Base-by-base conservation (phyloP, 1,140 invertebrate species). In the Penaeus chinensis region DNA sequence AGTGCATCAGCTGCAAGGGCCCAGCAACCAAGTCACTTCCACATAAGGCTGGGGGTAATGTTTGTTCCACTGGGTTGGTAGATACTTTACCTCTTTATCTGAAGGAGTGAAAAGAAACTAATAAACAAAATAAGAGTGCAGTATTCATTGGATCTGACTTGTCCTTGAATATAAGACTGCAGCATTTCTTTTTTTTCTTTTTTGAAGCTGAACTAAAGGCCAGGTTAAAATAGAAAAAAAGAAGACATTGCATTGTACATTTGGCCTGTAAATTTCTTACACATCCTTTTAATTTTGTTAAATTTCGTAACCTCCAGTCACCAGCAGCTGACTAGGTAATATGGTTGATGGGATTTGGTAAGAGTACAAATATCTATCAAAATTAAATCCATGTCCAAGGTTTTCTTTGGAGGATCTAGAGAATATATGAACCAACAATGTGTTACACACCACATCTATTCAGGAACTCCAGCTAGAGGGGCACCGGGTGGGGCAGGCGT, bases 401-500 rank as follows among this genome's bases (percentile, higher is more conserved):
- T 22, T 47, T 13, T 78, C 32, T 47, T 78, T 37, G 47, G 47
- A 42, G 32, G 47, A 78, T 47, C 42, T 54, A 78, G 32, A 42
- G 76, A 22, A 77, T 42, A 32, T 10, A 82, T 65, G 16, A 82
- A n/a, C 18, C 62, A 37, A 42, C 3, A 65, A 18, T 32, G 65
- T n/a, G 24, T 11, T 74, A 79, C 84, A 47, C n/a, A 85, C 84
- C 84, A 84, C 32, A 62, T 85, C 77, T 90, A 90, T 27, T 90
- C 89, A 24, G 86, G 78, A 7, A 90, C 87, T 61, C 89, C 89
- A 63, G 82, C 66, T 7, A 89, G 78, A 63, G 63, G 76, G 19
- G 85, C 54, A 54, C 84, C 84, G 19, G 89, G 86, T 42, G 80
- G 65, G 71, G 87, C 91, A 92, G 90, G 87, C 77, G 91, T 90